phyloP scores from a whole-genome alignment of 2,113 vertebrate genomes.

The Axis porcinus region DNA sequence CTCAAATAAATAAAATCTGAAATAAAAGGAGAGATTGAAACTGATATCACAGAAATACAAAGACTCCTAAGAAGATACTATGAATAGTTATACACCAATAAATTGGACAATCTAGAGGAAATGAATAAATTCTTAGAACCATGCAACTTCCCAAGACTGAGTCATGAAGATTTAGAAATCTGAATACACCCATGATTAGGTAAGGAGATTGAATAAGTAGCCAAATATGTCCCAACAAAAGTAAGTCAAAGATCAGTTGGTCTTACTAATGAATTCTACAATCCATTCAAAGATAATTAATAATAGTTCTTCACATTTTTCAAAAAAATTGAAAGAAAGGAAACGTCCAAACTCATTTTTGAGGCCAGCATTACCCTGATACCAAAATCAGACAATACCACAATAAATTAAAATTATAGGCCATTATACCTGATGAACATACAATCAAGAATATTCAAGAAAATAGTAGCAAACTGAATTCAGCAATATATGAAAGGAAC shows the following conservation, averaged over 20 bases:
- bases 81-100: not conserved
- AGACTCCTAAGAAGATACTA: not conserved
- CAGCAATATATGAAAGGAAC: not conserved
- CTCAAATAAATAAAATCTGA: not conserved
- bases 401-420: not conserved
- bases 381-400: not conserved
- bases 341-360: not conserved
- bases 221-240: not conserved
- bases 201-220: not conserved
- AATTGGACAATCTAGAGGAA: not conserved
- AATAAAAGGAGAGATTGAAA: not conserved
- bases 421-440: not conserved
- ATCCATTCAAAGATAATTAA: not conserved
- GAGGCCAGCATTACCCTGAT: not conserved
- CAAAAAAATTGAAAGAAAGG: not conserved
- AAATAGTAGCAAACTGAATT: not conserved
- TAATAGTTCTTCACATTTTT: not conserved
- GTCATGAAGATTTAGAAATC: not conserved
- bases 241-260: not conserved
- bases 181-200: not conserved
- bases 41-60: not conserved
- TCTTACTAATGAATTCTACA: not conserved
- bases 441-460: not conserved
- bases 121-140: not conserved
- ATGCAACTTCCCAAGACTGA: not conserved